Base-by-base conservation (phyloP, 2,113 vertebrate species). In the Eleginops maclovinus region DNA sequence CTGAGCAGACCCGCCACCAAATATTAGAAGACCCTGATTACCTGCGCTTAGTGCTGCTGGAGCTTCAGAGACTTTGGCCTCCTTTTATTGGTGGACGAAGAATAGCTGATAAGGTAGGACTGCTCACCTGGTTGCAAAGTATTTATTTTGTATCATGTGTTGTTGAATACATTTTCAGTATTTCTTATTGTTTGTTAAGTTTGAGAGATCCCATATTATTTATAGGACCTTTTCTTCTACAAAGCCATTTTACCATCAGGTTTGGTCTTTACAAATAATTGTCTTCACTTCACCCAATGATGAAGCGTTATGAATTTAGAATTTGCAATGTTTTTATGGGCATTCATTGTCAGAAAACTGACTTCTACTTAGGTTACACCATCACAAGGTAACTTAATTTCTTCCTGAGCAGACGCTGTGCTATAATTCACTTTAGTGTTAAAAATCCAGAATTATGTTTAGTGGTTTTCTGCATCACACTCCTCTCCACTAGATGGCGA, bases 51-150 rank as follows among this genome's bases (percentile, higher is more conserved):
- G 81, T 93, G 0, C 80, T 92, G 66, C 79, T 92, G 80, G 91
- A 93, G 66, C 88, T 90, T 19, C 91, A 89, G 85, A 91, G 89
- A 56, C 83, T 93, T 4, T 91, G 92, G 92, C 90, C 88, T 60
- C 85, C 92, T 56, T 91, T 93, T 80, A 92, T 93, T 43, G 91
- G 92, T 70, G 92, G 93, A 64, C 79, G 87, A 31, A 87, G 89
- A 56, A 69, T 91, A 66, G 86, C 90, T 60, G 88, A 84, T 68
- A 71, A 89, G 88, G 91, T 93, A 75, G 41, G 69, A 17, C 22
- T 51, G 49, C 14, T 71, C 14, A 49, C 26, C 19, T 47, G 26
- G 9, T 17, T 4, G 3, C 12, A 12, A 22, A 1, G 17, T 31
- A 0, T 12, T 51, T 1, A 58, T 55, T n/a, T 36, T 36, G 31